A percentile compares a stretch with the other conserved stretches of the same genome.
phyloP scores from a whole-genome alignment of 2,888 invertebrate species.

The Thera obeliscata region DNA sequence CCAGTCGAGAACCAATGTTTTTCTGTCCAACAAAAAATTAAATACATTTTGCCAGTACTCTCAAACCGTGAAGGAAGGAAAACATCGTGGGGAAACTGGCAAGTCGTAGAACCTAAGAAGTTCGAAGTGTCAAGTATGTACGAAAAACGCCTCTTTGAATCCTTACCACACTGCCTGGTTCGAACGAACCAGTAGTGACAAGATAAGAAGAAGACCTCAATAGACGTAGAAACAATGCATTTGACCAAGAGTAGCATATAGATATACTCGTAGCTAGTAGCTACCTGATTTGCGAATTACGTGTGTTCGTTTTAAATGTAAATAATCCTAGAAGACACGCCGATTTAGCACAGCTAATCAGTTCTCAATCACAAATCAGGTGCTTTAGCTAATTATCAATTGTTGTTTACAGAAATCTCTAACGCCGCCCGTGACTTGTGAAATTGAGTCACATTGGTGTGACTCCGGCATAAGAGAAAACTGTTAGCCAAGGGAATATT shows the following conservation, averaged over 20 bases:
- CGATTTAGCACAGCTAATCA: not conserved
- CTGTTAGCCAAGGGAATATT: not conserved
- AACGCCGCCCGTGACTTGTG: not conserved
- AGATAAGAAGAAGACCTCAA: no score
- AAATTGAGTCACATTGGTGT: not conserved
- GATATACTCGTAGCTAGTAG: no score
- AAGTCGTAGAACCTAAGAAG: no score
- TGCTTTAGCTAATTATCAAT: no score
- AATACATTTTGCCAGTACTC: no score
- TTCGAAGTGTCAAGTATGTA: no score
- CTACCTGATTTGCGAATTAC: not conserved
- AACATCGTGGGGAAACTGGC: not conserved
- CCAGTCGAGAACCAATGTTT: no score
- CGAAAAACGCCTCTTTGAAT: no score
- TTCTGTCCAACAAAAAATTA: no score
- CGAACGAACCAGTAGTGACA: no score
- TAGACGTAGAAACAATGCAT: not conserved
- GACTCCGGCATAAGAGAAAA: not conserved
- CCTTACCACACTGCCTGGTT: no score
- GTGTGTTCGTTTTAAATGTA: not conserved
- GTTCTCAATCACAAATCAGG: not conserved
- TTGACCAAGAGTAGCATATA: not conserved
- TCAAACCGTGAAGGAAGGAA: no score
- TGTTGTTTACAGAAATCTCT: not conserved
- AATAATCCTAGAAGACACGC: not conserved